phyloP scores from a whole-genome alignment of 1,140 invertebrate species.

The Sweltsa coloradensis region DNA sequence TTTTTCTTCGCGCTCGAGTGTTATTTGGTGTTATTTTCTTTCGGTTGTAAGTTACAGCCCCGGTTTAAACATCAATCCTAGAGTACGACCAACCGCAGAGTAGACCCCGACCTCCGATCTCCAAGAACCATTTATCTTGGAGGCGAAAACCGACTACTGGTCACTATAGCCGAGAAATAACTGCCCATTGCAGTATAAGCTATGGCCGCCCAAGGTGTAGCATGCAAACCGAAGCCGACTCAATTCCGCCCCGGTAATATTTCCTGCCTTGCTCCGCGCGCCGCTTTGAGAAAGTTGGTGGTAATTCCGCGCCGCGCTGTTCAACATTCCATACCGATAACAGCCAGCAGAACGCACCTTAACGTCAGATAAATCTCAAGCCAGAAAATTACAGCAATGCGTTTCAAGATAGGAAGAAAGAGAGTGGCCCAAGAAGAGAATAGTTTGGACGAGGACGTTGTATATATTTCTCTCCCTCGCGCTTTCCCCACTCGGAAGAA shows the following conservation, averaged over 20 bases:
- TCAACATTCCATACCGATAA: slow-evolving; percentile 1
- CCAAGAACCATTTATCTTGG: slow-evolving; percentile 5
- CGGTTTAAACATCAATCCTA: slow-evolving; percentile 6
- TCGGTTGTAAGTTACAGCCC: slow-evolving; percentile 8
- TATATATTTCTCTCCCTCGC: slow-evolving; percentile 25
- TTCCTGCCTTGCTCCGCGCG: no score
- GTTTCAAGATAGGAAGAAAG: slow-evolving; percentile 13
- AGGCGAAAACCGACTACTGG: slow-evolving; percentile 4
- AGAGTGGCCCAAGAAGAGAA: neutral
- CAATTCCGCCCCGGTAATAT: no score
- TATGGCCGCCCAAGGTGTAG: neutral
- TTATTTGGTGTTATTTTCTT: slow-evolving; percentile 12
- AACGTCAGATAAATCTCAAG: slow-evolving; percentile 36
- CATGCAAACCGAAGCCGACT: no score
- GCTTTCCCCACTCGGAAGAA: slow-evolving; percentile 35
- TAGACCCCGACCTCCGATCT: slow-evolving; percentile 1
- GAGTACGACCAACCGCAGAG: neutral
- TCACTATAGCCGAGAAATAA: slow-evolving; percentile 8
- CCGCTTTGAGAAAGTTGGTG: neutral
- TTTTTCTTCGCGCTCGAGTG: no score
- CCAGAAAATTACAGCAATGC: slow-evolving; percentile 36
- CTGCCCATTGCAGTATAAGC: slow-evolving; percentile 5
- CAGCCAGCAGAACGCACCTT: slow-evolving; percentile 31
- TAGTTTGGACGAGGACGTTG: slow-evolving; percentile 11
- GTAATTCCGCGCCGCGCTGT: neutral